phyloP scores from a whole-genome alignment of 2,113 vertebrate species.

The Clupea harengus region DNA sequence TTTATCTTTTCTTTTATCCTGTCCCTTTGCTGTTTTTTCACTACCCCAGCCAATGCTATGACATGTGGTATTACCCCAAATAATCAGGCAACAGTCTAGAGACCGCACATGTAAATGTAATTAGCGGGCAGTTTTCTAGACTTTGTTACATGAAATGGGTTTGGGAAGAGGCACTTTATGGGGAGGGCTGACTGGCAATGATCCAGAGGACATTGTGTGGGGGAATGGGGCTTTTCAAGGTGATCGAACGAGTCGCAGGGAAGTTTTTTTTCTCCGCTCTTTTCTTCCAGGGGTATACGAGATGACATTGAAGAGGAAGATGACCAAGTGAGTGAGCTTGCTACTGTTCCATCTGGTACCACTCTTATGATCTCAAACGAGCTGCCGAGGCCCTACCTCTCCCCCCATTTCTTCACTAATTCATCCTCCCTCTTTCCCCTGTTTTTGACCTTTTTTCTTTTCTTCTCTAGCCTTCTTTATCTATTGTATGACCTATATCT shows the following conservation, averaged over 20 bases:
- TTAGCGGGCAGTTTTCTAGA: not conserved
- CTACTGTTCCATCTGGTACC: constrained; percentile 73
- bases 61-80: not conserved
- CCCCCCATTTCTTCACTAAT: not conserved
- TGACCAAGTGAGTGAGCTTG: constrained; percentile 99
- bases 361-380: constrained; percentile 60
- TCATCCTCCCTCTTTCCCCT: not conserved
- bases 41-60: not conserved
- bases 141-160: constrained; percentile 5
- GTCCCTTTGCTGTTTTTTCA: not conserved
- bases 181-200: constrained; percentile 11
- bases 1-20: constrained; percentile 24
- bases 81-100: not conserved
- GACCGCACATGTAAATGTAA: not conserved
- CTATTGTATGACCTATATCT: not conserved
- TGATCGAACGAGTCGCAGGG: constrained; percentile 99
- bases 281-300: constrained; percentile 99
- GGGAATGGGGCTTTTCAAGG: constrained; percentile 72
- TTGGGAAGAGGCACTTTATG: not conserved
- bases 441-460: not conserved
- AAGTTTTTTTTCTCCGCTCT: constrained; percentile 99
- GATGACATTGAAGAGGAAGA: constrained; percentile 99
- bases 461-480: not conserved
- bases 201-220: constrained; percentile 32
- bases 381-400: not conserved